Conservation (phyloP, 2,888 invertebrate species). For the Xestia c-nigrum region DNA sequence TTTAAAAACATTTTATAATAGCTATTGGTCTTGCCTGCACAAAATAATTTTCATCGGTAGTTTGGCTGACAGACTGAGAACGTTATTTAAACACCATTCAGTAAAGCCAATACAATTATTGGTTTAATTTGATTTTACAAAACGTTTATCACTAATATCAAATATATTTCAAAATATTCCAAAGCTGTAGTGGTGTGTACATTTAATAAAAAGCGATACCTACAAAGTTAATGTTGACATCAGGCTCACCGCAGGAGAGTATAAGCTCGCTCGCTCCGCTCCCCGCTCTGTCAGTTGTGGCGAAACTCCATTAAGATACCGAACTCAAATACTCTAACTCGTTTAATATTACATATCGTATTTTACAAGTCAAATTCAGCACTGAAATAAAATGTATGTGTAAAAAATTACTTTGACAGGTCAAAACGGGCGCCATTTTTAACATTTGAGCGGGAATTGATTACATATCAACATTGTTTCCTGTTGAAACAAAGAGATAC, state of each 20-base stretch:
- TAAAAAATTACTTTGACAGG: conserved; percentile 4
- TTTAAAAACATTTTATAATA: too few species aligned
- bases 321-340: conserved; percentile 62
- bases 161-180: background rate
- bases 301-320: conserved; percentile 73
- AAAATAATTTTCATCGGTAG: background rate
- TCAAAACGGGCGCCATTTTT: conserved; percentile 13
- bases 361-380: conserved; percentile 46
- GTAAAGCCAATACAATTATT: background rate
- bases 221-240: conserved; percentile 54
- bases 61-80: background rate
- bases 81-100: background rate
- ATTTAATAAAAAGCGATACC: conserved; percentile 25
- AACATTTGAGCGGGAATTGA: conserved; percentile 14
- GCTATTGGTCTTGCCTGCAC: background rate
- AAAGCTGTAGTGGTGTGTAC: background rate
- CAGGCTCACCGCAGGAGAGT: conserved; percentile 55
- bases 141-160: background rate
- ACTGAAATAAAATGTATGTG: conserved; percentile 7
- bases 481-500: background rate
- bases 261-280: conserved; percentile 54
- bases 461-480: background rate
- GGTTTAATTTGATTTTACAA: background rate
- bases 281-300: conserved; percentile 66
- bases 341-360: conserved; percentile 53